phyloP scores from a whole-genome alignment of 2,797 vertebrate species.

The Rhabdophis nuchalis region DNA sequence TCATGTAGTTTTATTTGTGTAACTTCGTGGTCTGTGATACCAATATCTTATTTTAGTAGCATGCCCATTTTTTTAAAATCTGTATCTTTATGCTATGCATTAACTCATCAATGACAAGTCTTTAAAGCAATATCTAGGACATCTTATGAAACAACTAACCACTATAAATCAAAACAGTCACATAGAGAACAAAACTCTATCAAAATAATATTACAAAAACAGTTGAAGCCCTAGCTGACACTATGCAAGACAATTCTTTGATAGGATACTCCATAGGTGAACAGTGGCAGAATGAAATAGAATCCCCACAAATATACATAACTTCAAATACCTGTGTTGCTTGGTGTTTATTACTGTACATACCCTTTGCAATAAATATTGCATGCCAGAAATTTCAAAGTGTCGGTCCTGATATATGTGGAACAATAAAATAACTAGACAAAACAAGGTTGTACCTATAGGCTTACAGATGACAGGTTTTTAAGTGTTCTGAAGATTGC shows the following conservation, averaged over 20 bases:
- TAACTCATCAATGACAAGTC: background rate
- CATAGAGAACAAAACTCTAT: background rate
- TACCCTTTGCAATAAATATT: background rate
- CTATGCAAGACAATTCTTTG: background rate
- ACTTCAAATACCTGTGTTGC: background rate
- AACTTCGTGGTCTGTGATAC: background rate
- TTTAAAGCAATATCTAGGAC: background rate
- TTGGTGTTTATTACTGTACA: background rate
- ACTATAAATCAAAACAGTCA: background rate
- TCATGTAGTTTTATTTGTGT: background rate
- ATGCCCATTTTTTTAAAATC: background rate
- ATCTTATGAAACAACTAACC: background rate
- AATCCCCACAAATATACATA: background rate
- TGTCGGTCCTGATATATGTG: background rate
- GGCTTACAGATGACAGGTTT: background rate
- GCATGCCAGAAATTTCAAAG: background rate
- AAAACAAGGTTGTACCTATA: background rate
- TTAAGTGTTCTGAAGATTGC: background rate
- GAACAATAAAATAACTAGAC: background rate
- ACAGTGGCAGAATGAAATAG: background rate
- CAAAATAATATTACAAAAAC: background rate
- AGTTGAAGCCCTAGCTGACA: background rate
- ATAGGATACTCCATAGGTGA: background rate
- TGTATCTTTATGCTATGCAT: background rate
- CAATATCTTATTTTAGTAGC: background rate